Percentiles rank a stretch among this genome's conserved stretches.
These are phyloP conservation scores for Habrosyne pyritoides DNA, from an alignment of 2,888 invertebrate species.

Conservation along the genomic window DNA sequence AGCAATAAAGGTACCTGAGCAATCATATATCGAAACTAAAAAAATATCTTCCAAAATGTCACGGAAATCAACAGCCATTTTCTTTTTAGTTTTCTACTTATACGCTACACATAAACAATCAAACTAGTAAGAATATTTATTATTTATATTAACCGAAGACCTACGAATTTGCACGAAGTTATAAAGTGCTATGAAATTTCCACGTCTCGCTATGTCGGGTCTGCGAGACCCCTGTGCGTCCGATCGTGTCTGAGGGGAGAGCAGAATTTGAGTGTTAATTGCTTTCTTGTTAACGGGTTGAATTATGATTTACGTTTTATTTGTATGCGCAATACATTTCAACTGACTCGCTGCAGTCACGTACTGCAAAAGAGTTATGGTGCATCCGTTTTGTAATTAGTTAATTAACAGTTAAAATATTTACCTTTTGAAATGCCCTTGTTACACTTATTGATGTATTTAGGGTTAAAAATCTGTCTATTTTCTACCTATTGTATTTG, in stretches of 20 bases:
- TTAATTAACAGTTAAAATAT: not conserved
- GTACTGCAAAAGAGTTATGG: not conserved
- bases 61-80: too few relatives aligned
- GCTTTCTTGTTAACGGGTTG: slow-evolving; percentile 66
- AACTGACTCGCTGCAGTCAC: slow-evolving; percentile 30
- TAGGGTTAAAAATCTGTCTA: too few relatives aligned
- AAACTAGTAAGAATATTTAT: too few relatives aligned
- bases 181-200: slow-evolving; percentile 50
- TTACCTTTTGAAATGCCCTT: too few relatives aligned
- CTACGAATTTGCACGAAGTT: slow-evolving; percentile 45
- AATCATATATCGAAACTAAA: too few relatives aligned
- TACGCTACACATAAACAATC: too few relatives aligned
- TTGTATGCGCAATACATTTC: slow-evolving; percentile 41
- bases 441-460: too few relatives aligned
- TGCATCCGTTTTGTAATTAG: not conserved
- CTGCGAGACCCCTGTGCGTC: slow-evolving; percentile 45
- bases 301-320: slow-evolving; percentile 56
- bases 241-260: slow-evolving; percentile 51
- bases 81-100: too few relatives aligned
- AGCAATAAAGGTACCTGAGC: too few relatives aligned
- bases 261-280: slow-evolving; percentile 65
- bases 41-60: too few relatives aligned
- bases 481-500: too few relatives aligned
- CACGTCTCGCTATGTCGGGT: slow-evolving; percentile 45
- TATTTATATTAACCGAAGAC: not conserved